Evolutionary conservation across 2,113 vertebrate genomes (phyloP).

Genomic region (Melanostigma gelatinosum): DNA sequence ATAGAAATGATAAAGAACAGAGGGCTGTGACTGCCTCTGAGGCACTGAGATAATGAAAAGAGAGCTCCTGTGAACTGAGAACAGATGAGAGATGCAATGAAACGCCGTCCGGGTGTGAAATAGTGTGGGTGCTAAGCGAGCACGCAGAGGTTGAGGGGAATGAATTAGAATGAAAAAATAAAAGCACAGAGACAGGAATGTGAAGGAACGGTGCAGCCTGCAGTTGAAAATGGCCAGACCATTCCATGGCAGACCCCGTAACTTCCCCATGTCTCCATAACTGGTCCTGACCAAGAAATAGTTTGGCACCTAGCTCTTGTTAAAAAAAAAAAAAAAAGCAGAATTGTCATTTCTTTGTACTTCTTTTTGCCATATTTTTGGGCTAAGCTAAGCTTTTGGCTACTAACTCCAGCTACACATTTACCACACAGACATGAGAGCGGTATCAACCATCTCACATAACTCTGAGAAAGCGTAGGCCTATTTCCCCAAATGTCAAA

Average conservation of each 20-base stretch:
- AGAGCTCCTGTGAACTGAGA: slow-evolving; percentile 7
- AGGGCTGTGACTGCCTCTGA: not conserved
- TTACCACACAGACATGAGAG: not conserved
- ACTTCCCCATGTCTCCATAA: not conserved
- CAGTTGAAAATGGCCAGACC: not conserved
- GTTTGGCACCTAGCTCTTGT: no score
- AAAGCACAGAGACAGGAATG: not conserved
- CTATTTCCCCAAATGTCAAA: not conserved
- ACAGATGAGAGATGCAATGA: slow-evolving; percentile 2
- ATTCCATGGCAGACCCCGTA: not conserved
- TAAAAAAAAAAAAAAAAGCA: not conserved
- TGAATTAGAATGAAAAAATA: slow-evolving; percentile 1
- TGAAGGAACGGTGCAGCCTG: not conserved
- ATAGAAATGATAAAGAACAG: slow-evolving; percentile 32
- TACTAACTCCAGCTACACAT: not conserved
- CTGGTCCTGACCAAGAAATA: not conserved
- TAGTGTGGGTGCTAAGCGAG: not conserved
- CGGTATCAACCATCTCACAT: no score
- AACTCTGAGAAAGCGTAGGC: not conserved
- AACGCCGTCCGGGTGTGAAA: not conserved
- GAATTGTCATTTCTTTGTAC: not conserved
- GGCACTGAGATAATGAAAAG: not conserved
- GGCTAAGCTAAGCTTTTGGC: not conserved
- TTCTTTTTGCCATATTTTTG: not conserved
- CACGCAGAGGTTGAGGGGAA: not conserved